Evolutionary conservation across 2,797 vertebrate genomes (phyloP), one percentile per base, ranked within the genome.

Genomic region (Clarias fuscus): DNA sequence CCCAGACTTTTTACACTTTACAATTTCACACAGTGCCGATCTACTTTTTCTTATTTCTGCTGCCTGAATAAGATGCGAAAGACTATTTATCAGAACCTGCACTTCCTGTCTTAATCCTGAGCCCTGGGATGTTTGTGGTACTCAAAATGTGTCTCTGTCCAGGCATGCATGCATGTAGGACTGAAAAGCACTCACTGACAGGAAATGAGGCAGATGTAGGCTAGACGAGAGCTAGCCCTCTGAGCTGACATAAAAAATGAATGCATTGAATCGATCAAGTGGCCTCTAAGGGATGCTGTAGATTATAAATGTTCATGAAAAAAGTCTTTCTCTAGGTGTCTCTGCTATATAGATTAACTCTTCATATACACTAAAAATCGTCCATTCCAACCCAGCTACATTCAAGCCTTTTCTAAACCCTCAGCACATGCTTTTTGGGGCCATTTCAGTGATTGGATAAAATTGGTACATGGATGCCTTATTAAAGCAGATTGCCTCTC

Each of bases 401-500:
- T 82, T 61, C 40, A 82, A 64, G 40, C 15, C 27, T 75, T 88
- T 33, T 80, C 65, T 84, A 48, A 17, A 88, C 58, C 59, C 30
- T 82, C 86, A 40, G 30, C 58, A 84, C 37, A 70, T 24, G 53
- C 70, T 71, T 85, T 87, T 90, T 87, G 83, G 78, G 30, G 27
- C 75, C 88, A 75, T 86, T 64, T 61, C 71, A 48, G 67, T 88
- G 85, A 91, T 82, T 61, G 86, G 88, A 61, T 76, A 82, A 70
- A 91, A 88, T 89, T 83, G 64, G 68, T 77, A 30, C 40, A 86
- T 58, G 84, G 68, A 4, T 43, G 70, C 72, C 72, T 62, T 33
- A 17, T 27, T 56, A 18, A 62, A 56, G 79, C 53, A 77, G 77
- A 64, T 85, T 77, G 86, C 70, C 70, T 80, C 84, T 56, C 17